phyloP scores from a whole-genome alignment of 2,113 vertebrate species.

The Brevimyrus niger region DNA sequence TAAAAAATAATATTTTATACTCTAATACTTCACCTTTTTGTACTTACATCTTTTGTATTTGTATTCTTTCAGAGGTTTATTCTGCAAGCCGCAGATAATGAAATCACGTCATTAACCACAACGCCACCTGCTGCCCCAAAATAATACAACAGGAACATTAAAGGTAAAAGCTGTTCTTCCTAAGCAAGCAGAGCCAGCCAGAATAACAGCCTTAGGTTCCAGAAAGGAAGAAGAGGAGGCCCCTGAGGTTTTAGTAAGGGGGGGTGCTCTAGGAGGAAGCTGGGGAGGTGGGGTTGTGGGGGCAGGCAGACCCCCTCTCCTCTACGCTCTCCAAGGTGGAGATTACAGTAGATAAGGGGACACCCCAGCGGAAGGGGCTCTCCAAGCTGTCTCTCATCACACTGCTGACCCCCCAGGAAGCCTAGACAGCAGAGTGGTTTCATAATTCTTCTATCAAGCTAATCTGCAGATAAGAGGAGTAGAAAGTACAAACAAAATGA shows the following conservation, averaged over 20 bases:
- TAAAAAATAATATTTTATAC: neutral
- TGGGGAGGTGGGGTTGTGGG: slow-evolving; percentile 42
- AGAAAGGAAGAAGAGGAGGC: neutral
- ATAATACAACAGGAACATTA: neutral
- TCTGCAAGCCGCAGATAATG: neutral
- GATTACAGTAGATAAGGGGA: slow-evolving; percentile 41
- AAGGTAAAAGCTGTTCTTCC: neutral
- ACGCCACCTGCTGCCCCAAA: neutral
- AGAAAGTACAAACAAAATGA: slow-evolving; percentile 70
- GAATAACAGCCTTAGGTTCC: neutral
- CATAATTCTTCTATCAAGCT: slow-evolving; percentile 70
- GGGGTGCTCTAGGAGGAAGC: neutral
- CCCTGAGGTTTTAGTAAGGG: neutral
- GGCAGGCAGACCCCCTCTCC: slow-evolving; percentile 39
- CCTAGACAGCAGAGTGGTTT: slow-evolving; percentile 65
- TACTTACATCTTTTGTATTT: neutral
- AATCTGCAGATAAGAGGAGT: slow-evolving; percentile 68
- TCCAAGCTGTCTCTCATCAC: slow-evolving; percentile 70
- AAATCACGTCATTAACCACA: neutral
- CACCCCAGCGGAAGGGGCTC: slow-evolving; percentile 30
- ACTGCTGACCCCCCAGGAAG: slow-evolving; percentile 68
- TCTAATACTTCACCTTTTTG: neutral
- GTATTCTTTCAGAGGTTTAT: neutral
- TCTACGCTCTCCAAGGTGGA: slow-evolving; percentile 41
- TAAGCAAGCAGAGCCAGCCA: neutral